phyloP scores from a whole-genome alignment of 2,113 vertebrate species.

The Proteles cristata region DNA sequence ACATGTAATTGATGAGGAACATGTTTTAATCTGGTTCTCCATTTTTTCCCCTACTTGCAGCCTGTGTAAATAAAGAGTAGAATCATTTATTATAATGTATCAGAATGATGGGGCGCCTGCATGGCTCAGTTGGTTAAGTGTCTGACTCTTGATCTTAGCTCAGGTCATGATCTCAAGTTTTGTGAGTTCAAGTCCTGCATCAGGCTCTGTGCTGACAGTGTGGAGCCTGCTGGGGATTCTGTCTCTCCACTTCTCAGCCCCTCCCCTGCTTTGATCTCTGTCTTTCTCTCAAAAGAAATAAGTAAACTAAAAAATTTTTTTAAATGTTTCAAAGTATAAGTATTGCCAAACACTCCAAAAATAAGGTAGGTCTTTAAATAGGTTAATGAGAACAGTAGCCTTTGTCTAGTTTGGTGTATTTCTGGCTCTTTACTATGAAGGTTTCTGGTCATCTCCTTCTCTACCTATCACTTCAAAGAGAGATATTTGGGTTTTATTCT shows the following conservation, averaged over 20 bases:
- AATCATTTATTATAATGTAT: neutral
- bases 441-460: neutral
- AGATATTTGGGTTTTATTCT: neutral
- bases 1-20: neutral
- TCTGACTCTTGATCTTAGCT: no score
- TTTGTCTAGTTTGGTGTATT: neutral
- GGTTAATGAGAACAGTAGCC: neutral
- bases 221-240: no score
- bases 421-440: neutral
- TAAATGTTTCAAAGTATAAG: neutral
- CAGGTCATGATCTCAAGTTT: no score
- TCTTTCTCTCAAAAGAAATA: no score
- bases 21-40: neutral
- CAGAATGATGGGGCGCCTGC: neutral
- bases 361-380: neutral
- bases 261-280: no score
- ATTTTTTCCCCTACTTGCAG: neutral
- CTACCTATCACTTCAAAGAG: neutral
- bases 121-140: no score
- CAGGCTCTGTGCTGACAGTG: no score
- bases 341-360: neutral
- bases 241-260: no score
- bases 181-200: no score
- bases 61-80: conserved; percentile 33
- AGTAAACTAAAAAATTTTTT: no score